Evolutionary conservation across 2,888 invertebrate genomes (phyloP), one percentile per base, ranked within the genome.

Genomic region (Cosmia pyralina): DNA sequence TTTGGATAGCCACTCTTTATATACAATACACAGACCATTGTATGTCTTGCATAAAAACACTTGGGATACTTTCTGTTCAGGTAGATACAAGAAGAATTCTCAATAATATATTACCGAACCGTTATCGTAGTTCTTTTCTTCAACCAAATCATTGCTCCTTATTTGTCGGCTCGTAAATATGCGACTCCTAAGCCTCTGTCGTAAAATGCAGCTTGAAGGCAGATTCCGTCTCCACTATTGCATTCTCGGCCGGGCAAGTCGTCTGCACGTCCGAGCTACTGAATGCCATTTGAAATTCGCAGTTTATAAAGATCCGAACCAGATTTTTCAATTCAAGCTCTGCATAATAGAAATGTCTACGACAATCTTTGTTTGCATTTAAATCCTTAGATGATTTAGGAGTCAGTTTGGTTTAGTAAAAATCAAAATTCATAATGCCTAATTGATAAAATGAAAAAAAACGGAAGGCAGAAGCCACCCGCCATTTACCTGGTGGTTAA

Each of bases 231-330:
- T 48, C 38, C 41, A 44, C 22, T 71, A 83, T 82, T 83, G 65
- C 80, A 83, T 83, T 79, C 83, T 48, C 41, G 59, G 50, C 28
- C 62, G 10, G n/a, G 22, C 34, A 15, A 50, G 50, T 58, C 44
- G 52, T 62, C 58, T 64, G 57, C 75, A 70, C 65, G 81, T 70
- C 67, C 53, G 28, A n/a, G 34, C 60, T 41, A 68, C 60, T 62
- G 59, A 71, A 83, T 69, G 70, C 68, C 46, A 68, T 69, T 73
- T 74, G 46, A 60, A 28, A 44, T 64, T 70, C 64, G 34, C 53
- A 59, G n/a, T 73, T 69, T 69, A 69, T 64, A 60, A 46, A 62
- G n/a, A n/a, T 55, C 41, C 48, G 13, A 41, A 55, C 4, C 60
- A 41, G 57, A 74, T 83, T 70, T 78, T 72, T 63, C 73, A 64